Base-by-base conservation (phyloP, 2,888 invertebrate genomes). In the Dermolepida albohirtum region DNA sequence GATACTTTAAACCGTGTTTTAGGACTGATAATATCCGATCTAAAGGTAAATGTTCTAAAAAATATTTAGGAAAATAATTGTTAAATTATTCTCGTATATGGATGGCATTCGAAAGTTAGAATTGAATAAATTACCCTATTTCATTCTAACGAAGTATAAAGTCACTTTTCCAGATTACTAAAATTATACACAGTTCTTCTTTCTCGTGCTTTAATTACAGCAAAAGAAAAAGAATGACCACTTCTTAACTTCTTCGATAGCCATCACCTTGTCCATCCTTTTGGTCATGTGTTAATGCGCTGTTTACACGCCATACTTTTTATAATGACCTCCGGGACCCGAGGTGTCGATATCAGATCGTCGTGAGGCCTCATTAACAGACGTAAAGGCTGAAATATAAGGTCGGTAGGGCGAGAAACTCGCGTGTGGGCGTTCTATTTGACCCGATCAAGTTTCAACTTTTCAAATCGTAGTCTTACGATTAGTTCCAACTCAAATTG, bases 241-340 rank as follows among this genome's bases (percentile, higher is more conserved):
- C 16, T 47, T 47, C 17, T 47, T 47, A 47, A 47, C 40, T 40
- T 40, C 50, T 17, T 41, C 59, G 59, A 59, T 59, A 59, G 40
- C 49, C 41, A 66, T 66, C 59, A 17, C 22, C 43, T 17, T 52
- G 64, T 64, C 64, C 57, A 57, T 66, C 66, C 59, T 47, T 17
- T 62, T 62, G 57, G 66, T 49, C 50, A 62, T 47, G 69, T 64
- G 69, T 70, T 67, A 70, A 70, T 63, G 67, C 64, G 55, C 50
- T 67, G 67, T 70, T 70, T 70, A 70, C 70, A 70, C 67, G 67
- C 66, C 52, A 67, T 16, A 50, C 27, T 65, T 67, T 70, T 70
- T 67, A 64, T 67, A 64, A 67, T 41, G 51, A 52, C 67, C 54
- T 22, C 41, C 17, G 22, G 62, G 59, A 62, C 50, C 29, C 62